These are phyloP conservation scores for Nezara viridula DNA, from an alignment of 2,888 invertebrate genomes.

Conservation along the genomic window DNA sequence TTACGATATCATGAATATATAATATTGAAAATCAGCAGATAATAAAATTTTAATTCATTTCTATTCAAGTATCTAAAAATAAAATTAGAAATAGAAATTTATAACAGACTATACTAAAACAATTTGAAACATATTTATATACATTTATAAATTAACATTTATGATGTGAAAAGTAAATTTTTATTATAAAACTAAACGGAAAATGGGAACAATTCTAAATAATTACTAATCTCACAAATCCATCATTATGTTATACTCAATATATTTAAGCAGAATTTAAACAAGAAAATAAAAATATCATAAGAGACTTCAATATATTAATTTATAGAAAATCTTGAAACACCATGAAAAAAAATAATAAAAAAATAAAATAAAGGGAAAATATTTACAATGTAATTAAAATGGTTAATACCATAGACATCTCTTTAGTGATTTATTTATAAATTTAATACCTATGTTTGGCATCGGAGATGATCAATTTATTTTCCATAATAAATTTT, in stretches of 20 bases:
- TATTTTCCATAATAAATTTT: constrained; percentile 40
- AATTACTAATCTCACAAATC: constrained; percentile 51
- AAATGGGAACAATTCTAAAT: constrained; percentile 43
- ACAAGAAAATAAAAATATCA: constrained; percentile 29
- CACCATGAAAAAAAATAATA: background rate
- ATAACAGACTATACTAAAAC: constrained; percentile 49
- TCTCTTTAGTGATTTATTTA: constrained; percentile 44
- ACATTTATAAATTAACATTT: constrained; percentile 49
- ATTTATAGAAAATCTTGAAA: constrained; percentile 42
- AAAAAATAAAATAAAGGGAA: background rate
- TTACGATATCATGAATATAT: background rate
- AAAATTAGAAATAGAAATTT: constrained; percentile 48
- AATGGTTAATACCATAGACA: constrained; percentile 16
- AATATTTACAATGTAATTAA: constrained; percentile 34
- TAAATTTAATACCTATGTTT: constrained; percentile 47
- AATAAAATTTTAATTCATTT: constrained; percentile 26
- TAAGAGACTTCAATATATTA: constrained; percentile 31
- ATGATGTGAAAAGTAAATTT: constrained; percentile 36
- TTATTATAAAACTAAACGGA: constrained; percentile 33
- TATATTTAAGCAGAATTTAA: constrained; percentile 49
- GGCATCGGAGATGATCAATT: constrained; percentile 25
- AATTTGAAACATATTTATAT: constrained; percentile 35
- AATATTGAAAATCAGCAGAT: constrained; percentile 24
- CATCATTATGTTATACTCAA: constrained; percentile 33
- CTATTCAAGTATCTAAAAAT: constrained; percentile 44